A percentile compares a stretch with the other conserved stretches of the same genome.
These are phyloP conservation scores for Craterocephalus amniculus DNA, from an alignment of 2,797 vertebrate genomes.

Conservation along the genomic window DNA sequence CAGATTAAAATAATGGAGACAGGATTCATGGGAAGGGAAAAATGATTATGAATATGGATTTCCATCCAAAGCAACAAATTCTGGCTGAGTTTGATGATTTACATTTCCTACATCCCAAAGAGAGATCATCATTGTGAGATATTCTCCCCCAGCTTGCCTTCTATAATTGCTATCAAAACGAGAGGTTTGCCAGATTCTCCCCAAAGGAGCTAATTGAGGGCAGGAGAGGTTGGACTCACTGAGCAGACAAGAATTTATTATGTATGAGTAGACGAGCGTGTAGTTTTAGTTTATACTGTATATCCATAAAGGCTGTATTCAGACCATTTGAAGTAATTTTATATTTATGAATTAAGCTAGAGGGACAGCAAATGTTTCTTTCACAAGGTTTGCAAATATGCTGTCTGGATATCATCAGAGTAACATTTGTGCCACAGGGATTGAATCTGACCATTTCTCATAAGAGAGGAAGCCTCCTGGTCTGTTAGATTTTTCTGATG, in stretches of 20 bases:
- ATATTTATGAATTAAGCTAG: background rate
- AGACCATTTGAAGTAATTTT: background rate
- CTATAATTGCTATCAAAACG: slow-evolving; percentile 65
- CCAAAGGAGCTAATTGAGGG: slow-evolving; percentile 47
- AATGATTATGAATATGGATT: slow-evolving; percentile 58
- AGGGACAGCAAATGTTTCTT: background rate
- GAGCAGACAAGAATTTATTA: slow-evolving; percentile 9
- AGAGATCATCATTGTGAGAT: slow-evolving; percentile 61
- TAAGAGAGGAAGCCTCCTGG: slow-evolving; percentile 38
- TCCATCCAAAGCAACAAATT: slow-evolving; percentile 26
- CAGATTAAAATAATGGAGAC: slow-evolving; percentile 18
- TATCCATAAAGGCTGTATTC: background rate
- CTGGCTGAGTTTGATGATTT: slow-evolving; percentile 52
- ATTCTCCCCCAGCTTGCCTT: slow-evolving; percentile 26
- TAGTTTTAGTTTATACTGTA: background rate
- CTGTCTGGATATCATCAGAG: slow-evolving; percentile 29
- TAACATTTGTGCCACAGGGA: slow-evolving; percentile 40
- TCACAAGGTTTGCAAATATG: background rate
- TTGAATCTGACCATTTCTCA: slow-evolving; percentile 51
- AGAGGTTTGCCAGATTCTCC: slow-evolving; percentile 56
- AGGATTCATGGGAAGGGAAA: slow-evolving; percentile 15
- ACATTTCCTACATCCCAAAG: slow-evolving; percentile 59
- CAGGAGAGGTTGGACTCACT: slow-evolving; percentile 30
- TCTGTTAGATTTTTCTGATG: slow-evolving; percentile 70
- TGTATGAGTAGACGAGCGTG: slow-evolving; percentile 1